These are phyloP conservation scores for Serinus canaria DNA, from an alignment of 2,113 vertebrate genomes.

Conservation along the genomic window DNA sequence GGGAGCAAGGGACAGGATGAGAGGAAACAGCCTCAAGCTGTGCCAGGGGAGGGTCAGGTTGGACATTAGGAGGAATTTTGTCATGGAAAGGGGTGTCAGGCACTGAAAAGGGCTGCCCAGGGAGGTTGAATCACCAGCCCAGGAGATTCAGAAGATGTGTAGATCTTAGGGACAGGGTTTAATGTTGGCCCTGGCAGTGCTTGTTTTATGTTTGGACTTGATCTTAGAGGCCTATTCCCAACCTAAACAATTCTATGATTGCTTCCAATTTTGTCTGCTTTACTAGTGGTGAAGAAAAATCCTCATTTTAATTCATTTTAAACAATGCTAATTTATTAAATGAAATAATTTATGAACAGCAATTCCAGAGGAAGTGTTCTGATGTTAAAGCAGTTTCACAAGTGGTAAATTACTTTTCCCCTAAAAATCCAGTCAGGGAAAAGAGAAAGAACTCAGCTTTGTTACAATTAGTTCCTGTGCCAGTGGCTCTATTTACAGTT, in stretches of 20 bases:
- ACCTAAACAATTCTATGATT: background rate
- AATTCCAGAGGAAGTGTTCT: background rate
- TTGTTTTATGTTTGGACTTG: background rate
- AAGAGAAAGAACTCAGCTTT: background rate
- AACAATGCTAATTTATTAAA: background rate
- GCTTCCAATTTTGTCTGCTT: background rate
- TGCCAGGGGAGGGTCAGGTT: background rate
- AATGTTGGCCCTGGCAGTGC: background rate
- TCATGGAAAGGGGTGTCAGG: background rate
- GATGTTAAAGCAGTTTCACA: background rate
- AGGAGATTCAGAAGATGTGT: background rate
- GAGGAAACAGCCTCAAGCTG: fast-evolving
- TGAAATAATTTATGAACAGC: background rate
- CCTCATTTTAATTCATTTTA: background rate
- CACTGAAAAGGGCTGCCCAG: background rate
- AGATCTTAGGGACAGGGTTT: background rate
- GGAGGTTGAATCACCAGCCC: background rate
- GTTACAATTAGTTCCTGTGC: background rate
- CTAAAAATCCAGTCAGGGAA: background rate
- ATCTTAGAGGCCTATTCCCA: background rate
- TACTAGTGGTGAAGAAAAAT: background rate
- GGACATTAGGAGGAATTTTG: background rate
- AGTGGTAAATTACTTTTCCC: background rate
- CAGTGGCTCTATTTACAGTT: background rate
- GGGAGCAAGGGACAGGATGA: background rate